Evolutionary conservation across 2,113 vertebrate genomes (phyloP).

Genomic region (Melanerpes formicivorus): DNA sequence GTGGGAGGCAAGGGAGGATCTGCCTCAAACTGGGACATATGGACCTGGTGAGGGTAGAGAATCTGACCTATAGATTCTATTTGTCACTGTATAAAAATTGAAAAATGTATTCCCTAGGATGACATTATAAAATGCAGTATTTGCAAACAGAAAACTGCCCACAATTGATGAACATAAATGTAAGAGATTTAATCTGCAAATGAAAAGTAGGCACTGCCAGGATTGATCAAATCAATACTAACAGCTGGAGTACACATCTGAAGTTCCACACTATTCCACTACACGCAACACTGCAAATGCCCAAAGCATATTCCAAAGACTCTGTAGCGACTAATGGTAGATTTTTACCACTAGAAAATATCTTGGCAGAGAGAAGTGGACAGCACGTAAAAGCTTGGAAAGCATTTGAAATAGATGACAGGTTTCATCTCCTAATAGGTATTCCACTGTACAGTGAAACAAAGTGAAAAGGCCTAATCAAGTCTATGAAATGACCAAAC

Average conservation of each 20-base stretch:
- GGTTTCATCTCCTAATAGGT: not conserved
- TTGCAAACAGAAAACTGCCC: not conserved
- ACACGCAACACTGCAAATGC: not conserved
- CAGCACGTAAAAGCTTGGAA: not conserved
- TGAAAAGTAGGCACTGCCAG: not conserved
- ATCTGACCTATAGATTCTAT: not conserved
- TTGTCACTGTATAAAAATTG: not conserved
- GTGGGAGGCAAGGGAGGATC: too few relatives aligned
- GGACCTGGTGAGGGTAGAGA: not conserved
- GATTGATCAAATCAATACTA: not conserved
- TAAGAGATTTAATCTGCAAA: not conserved
- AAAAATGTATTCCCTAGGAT: not conserved
- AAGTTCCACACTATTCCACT: not conserved
- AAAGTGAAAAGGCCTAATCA: not conserved
- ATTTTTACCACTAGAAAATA: not conserved
- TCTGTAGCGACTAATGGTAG: not conserved
- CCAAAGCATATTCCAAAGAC: not conserved
- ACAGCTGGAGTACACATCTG: not conserved
- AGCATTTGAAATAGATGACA: not conserved
- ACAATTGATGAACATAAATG: rapidly evolving
- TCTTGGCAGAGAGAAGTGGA: not conserved
- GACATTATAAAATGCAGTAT: not conserved
- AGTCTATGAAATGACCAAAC: not conserved
- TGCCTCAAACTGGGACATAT: too few relatives aligned
- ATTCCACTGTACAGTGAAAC: not conserved